Evolutionary conservation across 2,797 vertebrate species (phyloP), one percentile per base, ranked within the genome.

Genomic region (Gobio occitaniae): DNA sequence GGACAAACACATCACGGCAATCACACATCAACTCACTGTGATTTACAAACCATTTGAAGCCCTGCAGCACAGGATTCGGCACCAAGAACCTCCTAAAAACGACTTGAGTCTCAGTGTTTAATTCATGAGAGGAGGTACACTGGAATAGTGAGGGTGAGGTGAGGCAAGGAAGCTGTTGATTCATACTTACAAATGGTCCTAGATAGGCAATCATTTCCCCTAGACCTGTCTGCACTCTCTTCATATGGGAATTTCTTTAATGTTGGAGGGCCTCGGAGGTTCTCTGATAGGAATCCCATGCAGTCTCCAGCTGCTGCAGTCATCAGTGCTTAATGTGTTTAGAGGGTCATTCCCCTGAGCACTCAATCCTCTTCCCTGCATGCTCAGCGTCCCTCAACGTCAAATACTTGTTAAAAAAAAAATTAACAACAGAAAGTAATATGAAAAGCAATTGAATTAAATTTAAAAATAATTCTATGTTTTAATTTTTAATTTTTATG

Each of bases 241-340:
- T 93, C 88, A 92, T 90, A 90, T 84, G 83, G 77, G 86, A 82
- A 61, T 79, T 50, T 78, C 76, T 81, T 68, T 86, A 69, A 81
- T 78, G 87, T 84, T 12, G 5, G 69, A 78, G 88, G 92, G 90
- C 89, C 88, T 91, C 89, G 86, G 25, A 83, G 84, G 84, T 90
- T 65, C 86, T 90, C 82, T 92, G 91, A 95, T 93, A 91, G 87
- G 86, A 93, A 94, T 94, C 85, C 87, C 94, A 59, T 48, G 47
- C 47, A 94, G 93, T 86, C 87, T 77, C 25, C 94, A 94, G 92
- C 94, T 95, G 95, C 87, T 92, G 89, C 86, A 93, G 70, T 86
- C 88, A 95, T 95, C 92, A 94, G 83, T 79, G 87, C 87, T 91
- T 88, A 85, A 87, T 84, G 86, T 80, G 82, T 83, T 84, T 86